Percentiles rank a stretch among this genome's conserved stretches.
Evolutionary conservation across 2,113 vertebrate species (phyloP).

Genomic region (Ictidomys tridecemlineatus): DNA sequence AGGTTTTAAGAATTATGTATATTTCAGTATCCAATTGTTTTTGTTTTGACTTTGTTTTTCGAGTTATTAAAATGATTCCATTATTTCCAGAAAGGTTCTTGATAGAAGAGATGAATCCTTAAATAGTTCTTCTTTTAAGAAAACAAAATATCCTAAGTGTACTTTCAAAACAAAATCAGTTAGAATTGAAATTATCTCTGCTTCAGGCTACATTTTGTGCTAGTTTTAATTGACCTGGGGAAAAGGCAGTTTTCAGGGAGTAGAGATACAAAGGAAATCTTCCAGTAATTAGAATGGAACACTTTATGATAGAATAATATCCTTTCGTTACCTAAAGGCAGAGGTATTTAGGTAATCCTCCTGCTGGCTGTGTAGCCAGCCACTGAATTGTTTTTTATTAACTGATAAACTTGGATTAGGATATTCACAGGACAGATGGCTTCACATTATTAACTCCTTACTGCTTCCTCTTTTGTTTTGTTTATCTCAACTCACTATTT

Average conservation of each 20-base stretch:
- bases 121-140: constrained; percentile 18
- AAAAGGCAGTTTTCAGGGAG: not conserved
- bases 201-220: not conserved
- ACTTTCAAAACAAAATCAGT: not conserved
- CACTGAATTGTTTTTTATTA: constrained; percentile 7
- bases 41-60: constrained; percentile 41
- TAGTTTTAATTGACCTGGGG: not conserved
- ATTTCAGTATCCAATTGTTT: constrained; percentile 9
- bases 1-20: not conserved
- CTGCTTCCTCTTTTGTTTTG: not conserved
- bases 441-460: not conserved
- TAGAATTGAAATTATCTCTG: not conserved
- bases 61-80: constrained; percentile 36
- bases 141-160: not conserved
- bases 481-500: not conserved
- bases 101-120: not conserved
- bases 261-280: not conserved
- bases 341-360: not conserved
- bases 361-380: not conserved
- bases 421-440: not conserved
- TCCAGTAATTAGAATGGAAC: not conserved
- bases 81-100: constrained; percentile 38
- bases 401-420: not conserved
- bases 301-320: not conserved
- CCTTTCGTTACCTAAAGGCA: not conserved